A percentile compares a stretch with the other conserved stretches of the same genome.
Conservation (phyloP, 2,113 vertebrate species). For the Misgurnus anguillicaudatus region DNA sequence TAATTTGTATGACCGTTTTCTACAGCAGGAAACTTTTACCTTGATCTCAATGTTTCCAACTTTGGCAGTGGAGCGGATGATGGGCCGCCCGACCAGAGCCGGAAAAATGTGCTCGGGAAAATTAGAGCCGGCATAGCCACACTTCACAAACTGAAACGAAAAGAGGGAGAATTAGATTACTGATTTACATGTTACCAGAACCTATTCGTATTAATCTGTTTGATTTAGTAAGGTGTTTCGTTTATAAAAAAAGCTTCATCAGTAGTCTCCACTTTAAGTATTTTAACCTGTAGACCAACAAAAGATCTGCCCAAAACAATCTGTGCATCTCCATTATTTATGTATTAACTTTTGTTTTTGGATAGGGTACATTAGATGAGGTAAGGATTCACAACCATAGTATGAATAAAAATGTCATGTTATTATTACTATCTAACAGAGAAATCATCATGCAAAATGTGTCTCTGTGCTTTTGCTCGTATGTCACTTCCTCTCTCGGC, state of each 20-base stretch:
- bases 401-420: not conserved
- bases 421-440: not conserved
- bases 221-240: too few relatives aligned
- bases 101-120: constrained; percentile 93
- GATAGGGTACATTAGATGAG: too few relatives aligned
- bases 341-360: too few relatives aligned
- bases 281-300: too few relatives aligned
- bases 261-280: too few relatives aligned
- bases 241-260: too few relatives aligned
- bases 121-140: constrained; percentile 89
- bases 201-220: too few relatives aligned
- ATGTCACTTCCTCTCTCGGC: constrained; percentile 33
- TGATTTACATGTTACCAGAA: not conserved
- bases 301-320: too few relatives aligned
- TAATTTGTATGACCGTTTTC: not conserved
- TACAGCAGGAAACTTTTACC: constrained; percentile 70
- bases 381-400: not conserved
- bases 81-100: constrained; percentile 88
- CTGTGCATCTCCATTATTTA: too few relatives aligned
- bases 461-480: not conserved
- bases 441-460: not conserved
- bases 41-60: constrained; percentile 95
- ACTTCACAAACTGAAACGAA: constrained; percentile 86
- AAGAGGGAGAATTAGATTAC: constrained; percentile 27
- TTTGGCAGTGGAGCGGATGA: constrained; percentile 92